A percentile compares a stretch with the other conserved stretches of the same genome.
These are phyloP conservation scores for Petrophora chlorosata DNA, from an alignment of 2,888 invertebrate genomes.

Conservation along the genomic window DNA sequence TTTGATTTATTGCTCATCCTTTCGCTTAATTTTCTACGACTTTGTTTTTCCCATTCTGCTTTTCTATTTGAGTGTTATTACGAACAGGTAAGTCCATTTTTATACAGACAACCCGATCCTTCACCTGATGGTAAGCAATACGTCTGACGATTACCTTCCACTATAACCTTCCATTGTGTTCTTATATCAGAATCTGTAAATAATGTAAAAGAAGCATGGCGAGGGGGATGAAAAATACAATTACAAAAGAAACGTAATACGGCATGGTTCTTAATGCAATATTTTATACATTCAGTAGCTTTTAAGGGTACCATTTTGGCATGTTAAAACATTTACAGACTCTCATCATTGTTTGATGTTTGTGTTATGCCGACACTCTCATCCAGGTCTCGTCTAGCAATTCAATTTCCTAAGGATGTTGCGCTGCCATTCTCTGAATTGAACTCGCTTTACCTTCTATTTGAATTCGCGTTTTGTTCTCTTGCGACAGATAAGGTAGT, in stretches of 20 bases:
- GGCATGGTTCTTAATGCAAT: slow-evolving; percentile 19
- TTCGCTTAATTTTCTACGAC: slow-evolving; percentile 18
- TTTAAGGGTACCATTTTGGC: slow-evolving; percentile 27
- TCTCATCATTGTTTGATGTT: slow-evolving; percentile 28
- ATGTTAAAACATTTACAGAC: slow-evolving; percentile 27
- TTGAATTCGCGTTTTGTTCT: slow-evolving; percentile 6
- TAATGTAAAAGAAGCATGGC: background rate
- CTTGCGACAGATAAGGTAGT: background rate
- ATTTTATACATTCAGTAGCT: slow-evolving; percentile 25
- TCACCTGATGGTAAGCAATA: no score
- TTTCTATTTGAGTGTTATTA: slow-evolving; percentile 11
- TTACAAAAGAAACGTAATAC: slow-evolving; percentile 12
- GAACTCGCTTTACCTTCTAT: slow-evolving; percentile 8
- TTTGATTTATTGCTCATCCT: slow-evolving; percentile 23
- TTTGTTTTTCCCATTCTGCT: slow-evolving; percentile 7
- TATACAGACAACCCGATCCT: no score
- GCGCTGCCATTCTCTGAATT: slow-evolving; percentile 19
- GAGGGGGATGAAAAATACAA: slow-evolving; percentile 2
- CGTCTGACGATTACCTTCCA: no score
- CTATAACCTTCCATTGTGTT: no score
- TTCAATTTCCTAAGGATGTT: slow-evolving; percentile 25
- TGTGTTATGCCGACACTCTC: slow-evolving; percentile 21
- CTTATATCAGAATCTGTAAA: slow-evolving; percentile 4
- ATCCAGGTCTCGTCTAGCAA: slow-evolving; percentile 17
- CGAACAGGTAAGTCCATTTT: slow-evolving; percentile 4